A percentile compares a stretch with the other conserved stretches of the same genome.
These are phyloP conservation scores for Mactromeris polynyma DNA, from an alignment of 2,888 invertebrate genomes.

Conservation along the genomic window DNA sequence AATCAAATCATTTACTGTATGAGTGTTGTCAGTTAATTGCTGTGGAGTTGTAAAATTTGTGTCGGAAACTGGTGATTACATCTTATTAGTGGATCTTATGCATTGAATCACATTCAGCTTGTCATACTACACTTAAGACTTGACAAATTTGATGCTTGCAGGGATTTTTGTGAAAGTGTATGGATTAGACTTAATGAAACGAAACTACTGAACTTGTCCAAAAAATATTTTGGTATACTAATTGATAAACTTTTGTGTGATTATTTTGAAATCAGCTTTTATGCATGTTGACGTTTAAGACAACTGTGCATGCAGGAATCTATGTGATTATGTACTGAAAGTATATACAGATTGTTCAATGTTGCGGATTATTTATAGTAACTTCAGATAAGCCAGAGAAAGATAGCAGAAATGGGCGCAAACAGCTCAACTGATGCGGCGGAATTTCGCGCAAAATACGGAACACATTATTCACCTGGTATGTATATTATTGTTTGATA, in stretches of 20 bases:
- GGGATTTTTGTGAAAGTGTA: neutral
- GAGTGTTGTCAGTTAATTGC: conserved; percentile 26
- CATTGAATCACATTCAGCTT: neutral
- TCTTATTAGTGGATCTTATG: conserved; percentile 24
- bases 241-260: neutral
- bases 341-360: conserved; percentile 11
- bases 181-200: neutral
- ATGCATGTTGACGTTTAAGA: neutral
- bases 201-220: no score
- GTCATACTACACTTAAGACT: neutral
- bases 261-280: neutral
- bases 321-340: neutral
- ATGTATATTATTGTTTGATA: conserved; percentile 51
- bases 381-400: conserved; percentile 36
- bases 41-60: conserved; percentile 28
- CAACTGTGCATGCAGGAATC: neutral
- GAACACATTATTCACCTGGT: conserved; percentile 60
- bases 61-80: conserved; percentile 24
- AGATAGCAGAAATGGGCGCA: conserved; percentile 64
- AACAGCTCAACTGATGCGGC: conserved; percentile 65
- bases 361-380: conserved; percentile 35
- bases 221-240: no score
- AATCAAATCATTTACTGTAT: neutral
- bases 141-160: neutral
- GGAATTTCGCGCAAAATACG: conserved; percentile 57